Base-by-base conservation (phyloP, 1,140 invertebrate genomes). In the Artemia franciscana region DNA sequence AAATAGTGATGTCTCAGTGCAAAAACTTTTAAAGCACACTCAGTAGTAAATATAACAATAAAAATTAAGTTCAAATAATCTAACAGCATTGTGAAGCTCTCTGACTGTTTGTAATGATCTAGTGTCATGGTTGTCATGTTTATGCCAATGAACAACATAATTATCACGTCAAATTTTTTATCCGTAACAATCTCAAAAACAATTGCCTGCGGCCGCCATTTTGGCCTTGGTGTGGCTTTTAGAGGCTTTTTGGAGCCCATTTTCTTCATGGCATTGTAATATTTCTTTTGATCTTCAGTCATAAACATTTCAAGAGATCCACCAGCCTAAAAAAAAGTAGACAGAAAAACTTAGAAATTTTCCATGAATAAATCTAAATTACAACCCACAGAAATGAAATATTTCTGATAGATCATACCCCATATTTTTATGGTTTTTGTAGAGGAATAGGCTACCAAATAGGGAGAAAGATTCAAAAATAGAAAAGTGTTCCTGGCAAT, bases 261-360 rank as follows among this genome's bases (percentile, higher is more conserved):
- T 77, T 96, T 95, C 76, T 98, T 98, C 94, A 98, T 98, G 61
- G 93, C 93, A 75, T 94, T 95, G 78, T 97, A 98, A 76, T 98
- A 98, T 78, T 97, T 98, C 80, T 97, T 98, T 77, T 98, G 94
- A 78, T 97, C 92, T 75, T 98, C 93, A 67, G 93, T 97, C 93
- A 98, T 97, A 79, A 98, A 97, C 90, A 97, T 93, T 75, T 97
- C 93, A 58, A 98, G 78, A 66, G 92, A 96, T 67, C 92, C 93
- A 71, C 94, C 94, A 70, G 89, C 88, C 74, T 78, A 70, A 68
- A 72, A 62, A 69, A 21, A 18, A 51, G 39, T 12, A 51, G n/a
- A n/a, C n/a, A n/a, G n/a, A n/a, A n/a, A n/a, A n/a, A n/a, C n/a
- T n/a, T n/a, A n/a, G n/a, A n/a, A n/a, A n/a, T n/a, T n/a, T n/a